These are phyloP conservation scores for Pollenia labialis DNA, from an alignment of 2,888 invertebrate species.

Conservation along the genomic window DNA sequence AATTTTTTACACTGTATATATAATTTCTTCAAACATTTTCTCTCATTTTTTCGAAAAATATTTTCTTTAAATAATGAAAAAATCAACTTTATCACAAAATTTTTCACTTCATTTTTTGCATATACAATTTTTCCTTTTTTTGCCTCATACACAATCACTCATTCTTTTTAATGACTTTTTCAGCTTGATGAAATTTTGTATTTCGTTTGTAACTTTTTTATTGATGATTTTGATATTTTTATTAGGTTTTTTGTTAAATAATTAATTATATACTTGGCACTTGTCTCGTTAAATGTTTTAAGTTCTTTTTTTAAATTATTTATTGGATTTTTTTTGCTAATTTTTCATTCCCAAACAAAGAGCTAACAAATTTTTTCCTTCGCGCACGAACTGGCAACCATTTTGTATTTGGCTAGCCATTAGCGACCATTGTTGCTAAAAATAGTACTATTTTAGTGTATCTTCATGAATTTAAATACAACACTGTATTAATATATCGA, in stretches of 20 bases:
- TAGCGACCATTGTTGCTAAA: conserved; percentile 74
- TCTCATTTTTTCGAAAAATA: conserved; percentile 1
- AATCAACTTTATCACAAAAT: conserved; percentile 33
- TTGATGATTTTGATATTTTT: conserved; percentile 18
- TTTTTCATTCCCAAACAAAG: conserved; percentile 77
- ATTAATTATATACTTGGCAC: conserved; percentile 72
- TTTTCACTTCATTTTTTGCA: conserved; percentile 67
- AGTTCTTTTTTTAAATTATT: conserved; percentile 76
- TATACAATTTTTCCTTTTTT: conserved; percentile 66
- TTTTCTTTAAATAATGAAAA: conserved; percentile 32
- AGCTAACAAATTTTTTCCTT: conserved; percentile 78
- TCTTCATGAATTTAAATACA: background rate
- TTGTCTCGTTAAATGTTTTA: conserved; percentile 76
- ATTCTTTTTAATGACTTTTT: conserved; percentile 71
- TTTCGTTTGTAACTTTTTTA: conserved; percentile 34
- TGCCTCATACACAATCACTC: conserved; percentile 68
- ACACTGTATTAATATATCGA: background rate
- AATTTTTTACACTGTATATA: conserved; percentile 31
- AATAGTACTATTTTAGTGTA: conserved; percentile 1
- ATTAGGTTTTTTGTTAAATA: conserved; percentile 14
- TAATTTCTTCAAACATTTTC: conserved; percentile 20
- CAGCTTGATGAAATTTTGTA: conserved; percentile 46
- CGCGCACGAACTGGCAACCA: conserved; percentile 81
- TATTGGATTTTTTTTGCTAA: conserved; percentile 75
- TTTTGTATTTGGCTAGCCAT: conserved; percentile 78